Percentiles rank a stretch among this genome's conserved stretches.
These are phyloP conservation scores for Lacerta bilineata DNA, from an alignment of 2,797 vertebrate species.

Conservation along the genomic window DNA sequence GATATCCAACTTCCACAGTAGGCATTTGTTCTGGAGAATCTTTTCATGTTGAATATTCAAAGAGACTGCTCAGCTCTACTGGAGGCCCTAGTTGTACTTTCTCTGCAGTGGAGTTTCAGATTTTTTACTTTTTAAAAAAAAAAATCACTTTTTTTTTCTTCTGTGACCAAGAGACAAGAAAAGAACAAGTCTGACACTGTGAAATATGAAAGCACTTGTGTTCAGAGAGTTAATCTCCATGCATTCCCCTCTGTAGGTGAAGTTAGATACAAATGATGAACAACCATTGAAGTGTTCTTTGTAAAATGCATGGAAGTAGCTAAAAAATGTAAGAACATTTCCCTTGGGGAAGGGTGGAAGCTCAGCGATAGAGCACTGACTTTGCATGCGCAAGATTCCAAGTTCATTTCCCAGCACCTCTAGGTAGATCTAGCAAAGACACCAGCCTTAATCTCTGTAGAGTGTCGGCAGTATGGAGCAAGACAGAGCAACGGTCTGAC, in stretches of 20 bases:
- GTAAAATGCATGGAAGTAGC: not conserved
- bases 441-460: not conserved
- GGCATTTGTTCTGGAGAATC: not conserved
- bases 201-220: not conserved
- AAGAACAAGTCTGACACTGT: not conserved
- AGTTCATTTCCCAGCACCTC: not conserved
- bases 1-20: not conserved
- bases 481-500: no score
- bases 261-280: not conserved
- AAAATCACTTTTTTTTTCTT: not conserved
- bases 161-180: slow-evolving; percentile 8
- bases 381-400: not conserved
- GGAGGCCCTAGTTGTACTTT: not conserved
- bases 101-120: not conserved
- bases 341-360: not conserved
- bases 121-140: not conserved
- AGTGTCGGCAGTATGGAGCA: no score
- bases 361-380: not conserved
- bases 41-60: slow-evolving; percentile 21
- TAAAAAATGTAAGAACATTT: not conserved
- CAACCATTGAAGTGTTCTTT: not conserved
- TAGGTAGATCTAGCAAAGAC: not conserved
- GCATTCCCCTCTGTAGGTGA: not conserved
- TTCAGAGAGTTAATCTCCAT: slow-evolving; percentile 19
- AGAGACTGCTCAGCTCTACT: not conserved